Percentiles rank a stretch among this genome's conserved stretches.
Evolutionary conservation across 1,140 invertebrate genomes (phyloP).

Genomic region (Bombus affinis): DNA sequence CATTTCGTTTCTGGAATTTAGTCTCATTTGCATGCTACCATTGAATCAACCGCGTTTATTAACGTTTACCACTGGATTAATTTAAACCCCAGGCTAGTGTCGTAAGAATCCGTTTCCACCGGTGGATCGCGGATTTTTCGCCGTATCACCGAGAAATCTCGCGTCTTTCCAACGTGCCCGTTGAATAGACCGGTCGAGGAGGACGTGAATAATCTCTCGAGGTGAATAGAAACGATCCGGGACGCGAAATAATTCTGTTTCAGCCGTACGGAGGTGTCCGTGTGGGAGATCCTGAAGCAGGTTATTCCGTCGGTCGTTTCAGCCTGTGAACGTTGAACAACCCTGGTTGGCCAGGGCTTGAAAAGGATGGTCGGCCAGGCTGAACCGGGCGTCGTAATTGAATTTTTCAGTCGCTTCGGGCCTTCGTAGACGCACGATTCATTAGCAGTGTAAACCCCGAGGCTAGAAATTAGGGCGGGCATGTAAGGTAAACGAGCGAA

Average conservation of each 20-base stretch:
- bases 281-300: not conserved
- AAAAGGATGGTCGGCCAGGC: constrained; percentile 22
- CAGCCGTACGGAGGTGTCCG: not conserved
- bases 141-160: not conserved
- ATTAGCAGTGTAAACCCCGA: constrained; percentile 67
- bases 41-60: not conserved
- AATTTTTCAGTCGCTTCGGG: constrained; percentile 62
- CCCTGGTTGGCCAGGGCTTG: not conserved
- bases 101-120: not conserved
- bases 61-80: constrained; percentile 16
- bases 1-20: not conserved
- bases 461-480: constrained; percentile 59
- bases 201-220: constrained; percentile 13
- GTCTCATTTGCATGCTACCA: not conserved
- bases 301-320: not conserved
- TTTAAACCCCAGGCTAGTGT: not conserved
- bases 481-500: constrained; percentile 65
- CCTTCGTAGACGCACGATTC: constrained; percentile 60
- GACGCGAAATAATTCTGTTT: constrained; percentile 55
- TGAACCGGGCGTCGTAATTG: constrained; percentile 47
- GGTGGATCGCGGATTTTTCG: not conserved
- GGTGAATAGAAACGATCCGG: constrained; percentile 25
- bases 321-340: not conserved
- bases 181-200: constrained; percentile 1
- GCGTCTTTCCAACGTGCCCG: not conserved